Evolutionary conservation across 2,888 invertebrate species (phyloP).

Genomic region (Strigamia crassipes): DNA sequence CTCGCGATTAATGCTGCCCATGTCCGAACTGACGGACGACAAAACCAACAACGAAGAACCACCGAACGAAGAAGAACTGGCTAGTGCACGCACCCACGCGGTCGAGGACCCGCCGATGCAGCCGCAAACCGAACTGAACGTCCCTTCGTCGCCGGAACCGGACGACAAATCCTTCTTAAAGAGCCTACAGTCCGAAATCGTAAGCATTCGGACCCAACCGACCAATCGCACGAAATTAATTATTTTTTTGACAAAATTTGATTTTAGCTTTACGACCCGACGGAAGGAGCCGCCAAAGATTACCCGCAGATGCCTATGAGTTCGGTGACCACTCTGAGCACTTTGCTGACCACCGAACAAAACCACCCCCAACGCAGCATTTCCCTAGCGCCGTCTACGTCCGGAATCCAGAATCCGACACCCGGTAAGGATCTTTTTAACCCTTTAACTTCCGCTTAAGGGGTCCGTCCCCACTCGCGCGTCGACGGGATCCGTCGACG

Average conservation of each 20-base stretch:
- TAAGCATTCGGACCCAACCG: not conserved
- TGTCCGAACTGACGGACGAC: not conserved
- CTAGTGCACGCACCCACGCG: not conserved
- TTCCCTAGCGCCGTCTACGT: not conserved
- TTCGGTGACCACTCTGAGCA: not conserved
- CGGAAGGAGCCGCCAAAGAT: conserved; percentile 10
- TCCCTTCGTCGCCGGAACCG: conserved; percentile 8
- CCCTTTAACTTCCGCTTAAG: not conserved
- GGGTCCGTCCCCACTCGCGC: not conserved
- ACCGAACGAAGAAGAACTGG: not conserved
- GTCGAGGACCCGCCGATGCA: not conserved
- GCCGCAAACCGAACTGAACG: not conserved
- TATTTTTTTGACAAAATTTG: not conserved
- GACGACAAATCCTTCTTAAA: conserved; percentile 13
- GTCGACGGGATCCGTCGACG: not conserved
- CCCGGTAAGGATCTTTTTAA: conserved; percentile 6
- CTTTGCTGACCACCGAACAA: not conserved
- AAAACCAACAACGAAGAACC: not conserved
- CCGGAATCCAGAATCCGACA: not conserved
- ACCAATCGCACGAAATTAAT: too few relatives aligned
- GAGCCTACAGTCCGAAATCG: not conserved
- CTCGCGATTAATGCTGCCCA: not conserved
- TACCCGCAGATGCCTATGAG: not conserved
- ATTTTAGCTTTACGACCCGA: conserved; percentile 12
- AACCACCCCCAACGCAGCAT: not conserved